These are phyloP conservation scores for Madoqua kirkii DNA, from an alignment of 2,113 vertebrate species.

Conservation along the genomic window DNA sequence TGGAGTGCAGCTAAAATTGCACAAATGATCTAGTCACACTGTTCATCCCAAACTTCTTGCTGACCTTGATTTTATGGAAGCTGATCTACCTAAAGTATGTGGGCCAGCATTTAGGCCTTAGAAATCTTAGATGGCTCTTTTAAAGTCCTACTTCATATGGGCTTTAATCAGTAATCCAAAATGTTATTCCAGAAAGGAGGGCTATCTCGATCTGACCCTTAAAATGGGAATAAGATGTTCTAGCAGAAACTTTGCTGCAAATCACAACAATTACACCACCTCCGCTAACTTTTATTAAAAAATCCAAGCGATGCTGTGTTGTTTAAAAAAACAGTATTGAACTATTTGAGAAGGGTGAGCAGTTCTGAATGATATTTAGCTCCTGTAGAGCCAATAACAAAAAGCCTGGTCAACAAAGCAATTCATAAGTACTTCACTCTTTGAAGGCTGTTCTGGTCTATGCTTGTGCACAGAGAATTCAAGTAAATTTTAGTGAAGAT, in stretches of 20 bases:
- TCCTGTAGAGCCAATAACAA: slow-evolving; percentile 55
- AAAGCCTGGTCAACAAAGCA: slow-evolving; percentile 71
- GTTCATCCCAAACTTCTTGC: neutral
- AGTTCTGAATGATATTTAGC: slow-evolving; percentile 67
- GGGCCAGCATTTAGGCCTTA: neutral
- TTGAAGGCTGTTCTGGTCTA: slow-evolving; percentile 67
- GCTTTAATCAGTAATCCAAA: neutral
- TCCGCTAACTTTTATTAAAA: slow-evolving; percentile 39
- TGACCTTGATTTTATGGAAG: neutral
- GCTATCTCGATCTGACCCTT: neutral
- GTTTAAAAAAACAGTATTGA: slow-evolving; percentile 55
- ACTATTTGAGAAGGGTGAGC: slow-evolving; percentile 25
- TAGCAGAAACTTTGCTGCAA: neutral
- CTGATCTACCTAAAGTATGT: neutral
- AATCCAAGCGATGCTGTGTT: neutral
- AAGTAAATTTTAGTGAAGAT: slow-evolving; percentile 66
- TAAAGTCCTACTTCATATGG: neutral
- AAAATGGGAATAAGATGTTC: neutral
- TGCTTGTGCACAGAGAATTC: slow-evolving; percentile 49
- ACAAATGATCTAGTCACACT: neutral
- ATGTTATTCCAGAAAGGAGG: neutral
- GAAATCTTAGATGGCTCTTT: neutral
- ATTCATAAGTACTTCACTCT: slow-evolving; percentile 71
- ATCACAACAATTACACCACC: neutral
- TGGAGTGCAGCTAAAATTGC: neutral